Conservation (phyloP, 1,140 invertebrate genomes). For the Yoshiicerus persimilis region DNA sequence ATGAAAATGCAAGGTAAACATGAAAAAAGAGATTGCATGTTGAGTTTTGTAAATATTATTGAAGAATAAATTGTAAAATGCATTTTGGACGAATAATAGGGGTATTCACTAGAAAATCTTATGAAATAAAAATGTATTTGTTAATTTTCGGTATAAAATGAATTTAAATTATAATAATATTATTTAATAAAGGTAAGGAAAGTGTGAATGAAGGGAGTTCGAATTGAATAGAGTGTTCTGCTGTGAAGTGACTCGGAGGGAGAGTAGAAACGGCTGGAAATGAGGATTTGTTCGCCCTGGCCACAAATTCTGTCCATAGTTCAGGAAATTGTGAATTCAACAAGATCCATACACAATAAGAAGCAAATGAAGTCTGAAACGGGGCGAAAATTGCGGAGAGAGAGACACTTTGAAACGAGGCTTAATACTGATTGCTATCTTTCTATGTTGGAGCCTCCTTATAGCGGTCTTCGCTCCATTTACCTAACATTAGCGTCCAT, state of each 20-base stretch:
- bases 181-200: background rate
- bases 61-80: too few relatives aligned
- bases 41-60: too few relatives aligned
- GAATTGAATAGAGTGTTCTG: background rate
- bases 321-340: background rate
- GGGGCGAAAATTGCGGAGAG: constrained; percentile 48
- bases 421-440: constrained; percentile 47
- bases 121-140: too few relatives aligned
- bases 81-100: too few relatives aligned
- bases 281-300: background rate
- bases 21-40: background rate
- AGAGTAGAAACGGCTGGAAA: background rate
- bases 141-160: too few relatives aligned
- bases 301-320: constrained; percentile 32
- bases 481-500: background rate
- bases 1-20: too few relatives aligned
- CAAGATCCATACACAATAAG: constrained; percentile 49
- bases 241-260: background rate
- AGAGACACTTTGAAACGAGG: constrained; percentile 41
- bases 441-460: background rate
- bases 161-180: too few relatives aligned
- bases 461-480: background rate
- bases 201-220: background rate
- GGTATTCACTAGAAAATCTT: too few relatives aligned
- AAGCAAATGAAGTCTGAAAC: constrained; percentile 50